Evolutionary conservation across 2,113 vertebrate species (phyloP).

Genomic region (Helogale parvula): DNA sequence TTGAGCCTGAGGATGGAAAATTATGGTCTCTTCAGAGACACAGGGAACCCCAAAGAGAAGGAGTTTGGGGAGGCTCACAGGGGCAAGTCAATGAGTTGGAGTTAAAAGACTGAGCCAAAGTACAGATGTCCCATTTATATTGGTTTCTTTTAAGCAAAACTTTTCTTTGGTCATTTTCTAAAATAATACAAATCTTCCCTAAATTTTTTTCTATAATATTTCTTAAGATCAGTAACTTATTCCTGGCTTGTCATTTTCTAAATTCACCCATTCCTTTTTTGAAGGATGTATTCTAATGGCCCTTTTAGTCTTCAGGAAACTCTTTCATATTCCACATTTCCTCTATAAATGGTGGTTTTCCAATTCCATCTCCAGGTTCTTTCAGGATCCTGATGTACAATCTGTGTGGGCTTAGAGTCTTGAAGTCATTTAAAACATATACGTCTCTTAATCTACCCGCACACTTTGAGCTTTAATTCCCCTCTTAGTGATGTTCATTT

Average conservation of each 20-base stretch:
- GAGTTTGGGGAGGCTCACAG: rapidly evolving
- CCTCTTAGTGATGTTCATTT: background rate
- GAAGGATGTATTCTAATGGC: background rate
- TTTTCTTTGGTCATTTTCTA: background rate
- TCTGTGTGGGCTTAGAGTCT: background rate
- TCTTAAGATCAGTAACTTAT: background rate
- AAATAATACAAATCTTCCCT: background rate
- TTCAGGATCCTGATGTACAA: background rate
- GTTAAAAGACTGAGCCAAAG: rapidly evolving
- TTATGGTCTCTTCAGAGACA: background rate
- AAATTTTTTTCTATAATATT: background rate
- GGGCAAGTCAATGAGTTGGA: background rate
- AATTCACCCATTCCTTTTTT: background rate
- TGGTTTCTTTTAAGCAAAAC: rapidly evolving
- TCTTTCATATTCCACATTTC: background rate
- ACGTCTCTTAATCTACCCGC: background rate
- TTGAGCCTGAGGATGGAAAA: background rate
- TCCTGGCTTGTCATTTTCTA: background rate
- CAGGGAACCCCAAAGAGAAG: rapidly evolving
- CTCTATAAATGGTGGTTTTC: background rate
- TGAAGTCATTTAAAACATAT: background rate
- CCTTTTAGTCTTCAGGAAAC: background rate
- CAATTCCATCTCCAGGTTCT: background rate
- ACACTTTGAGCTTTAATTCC: background rate
- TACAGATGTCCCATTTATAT: rapidly evolving